A percentile compares a stretch with the other conserved stretches of the same genome.
phyloP scores from a whole-genome alignment of 2,797 vertebrate species.

The Eospalax fontanierii region DNA sequence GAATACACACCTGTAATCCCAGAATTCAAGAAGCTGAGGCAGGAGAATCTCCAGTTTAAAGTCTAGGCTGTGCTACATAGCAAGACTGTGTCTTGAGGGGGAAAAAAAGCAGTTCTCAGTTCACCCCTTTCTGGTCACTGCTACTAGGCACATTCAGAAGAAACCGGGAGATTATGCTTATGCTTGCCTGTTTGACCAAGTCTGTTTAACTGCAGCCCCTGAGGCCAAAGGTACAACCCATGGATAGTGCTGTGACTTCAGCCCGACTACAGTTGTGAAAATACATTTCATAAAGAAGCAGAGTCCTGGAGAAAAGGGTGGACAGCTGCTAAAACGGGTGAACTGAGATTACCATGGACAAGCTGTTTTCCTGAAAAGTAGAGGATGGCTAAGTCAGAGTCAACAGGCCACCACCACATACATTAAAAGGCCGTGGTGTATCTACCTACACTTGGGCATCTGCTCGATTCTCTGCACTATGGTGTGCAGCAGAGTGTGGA shows the following conservation, averaged over 20 bases:
- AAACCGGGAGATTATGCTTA: fast-evolving
- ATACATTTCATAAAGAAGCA: not conserved
- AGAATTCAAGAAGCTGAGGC: too few relatives aligned
- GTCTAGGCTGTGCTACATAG: not conserved
- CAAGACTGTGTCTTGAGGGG: not conserved
- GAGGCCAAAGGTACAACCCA: not conserved
- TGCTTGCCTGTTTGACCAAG: fast-evolving
- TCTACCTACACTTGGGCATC: not conserved
- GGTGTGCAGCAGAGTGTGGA: not conserved
- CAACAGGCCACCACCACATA: not conserved
- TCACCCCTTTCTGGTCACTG: not conserved
- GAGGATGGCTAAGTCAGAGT: too few relatives aligned
- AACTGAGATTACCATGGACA: too few relatives aligned
- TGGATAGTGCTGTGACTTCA: fast-evolving
- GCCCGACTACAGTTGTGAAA: not conserved
- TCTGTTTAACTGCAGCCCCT: too few relatives aligned
- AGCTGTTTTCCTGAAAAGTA: not conserved
- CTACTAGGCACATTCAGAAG: too few relatives aligned
- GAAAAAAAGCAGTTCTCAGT: not conserved
- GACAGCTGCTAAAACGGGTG: too few relatives aligned
- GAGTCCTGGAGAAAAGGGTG: too few relatives aligned
- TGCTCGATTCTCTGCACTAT: fast-evolving
- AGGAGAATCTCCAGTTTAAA: not conserved
- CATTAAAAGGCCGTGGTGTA: not conserved
- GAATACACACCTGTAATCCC: not conserved